These are phyloP conservation scores for Pachliopta kotzebuea DNA, from an alignment of 2,888 invertebrate genomes.

Conservation along the genomic window DNA sequence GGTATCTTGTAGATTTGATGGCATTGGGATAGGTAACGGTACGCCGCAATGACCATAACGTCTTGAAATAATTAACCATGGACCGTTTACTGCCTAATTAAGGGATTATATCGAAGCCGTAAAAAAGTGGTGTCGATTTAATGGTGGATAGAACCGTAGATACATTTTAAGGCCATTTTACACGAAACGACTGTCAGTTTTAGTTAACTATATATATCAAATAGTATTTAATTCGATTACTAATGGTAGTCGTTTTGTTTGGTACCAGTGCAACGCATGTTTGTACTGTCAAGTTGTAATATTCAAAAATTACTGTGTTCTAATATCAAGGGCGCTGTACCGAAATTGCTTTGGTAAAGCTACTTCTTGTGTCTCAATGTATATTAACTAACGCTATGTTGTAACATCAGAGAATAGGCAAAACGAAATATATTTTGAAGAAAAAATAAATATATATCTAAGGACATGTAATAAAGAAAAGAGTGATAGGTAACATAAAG, in stretches of 20 bases:
- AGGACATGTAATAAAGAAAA: no score
- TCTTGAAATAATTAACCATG: slow-evolving; percentile 10
- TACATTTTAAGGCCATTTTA: not conserved
- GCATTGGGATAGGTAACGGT: not conserved
- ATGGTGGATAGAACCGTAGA: slow-evolving; percentile 7
- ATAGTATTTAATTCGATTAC: not conserved
- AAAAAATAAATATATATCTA: no score
- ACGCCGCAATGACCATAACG: not conserved
- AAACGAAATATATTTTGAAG: no score
- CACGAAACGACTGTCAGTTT: not conserved
- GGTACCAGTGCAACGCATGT: no score
- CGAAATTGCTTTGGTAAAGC: no score
- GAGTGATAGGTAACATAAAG: no score
- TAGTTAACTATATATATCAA: not conserved
- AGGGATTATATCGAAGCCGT: slow-evolving; percentile 10
- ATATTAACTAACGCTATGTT: no score
- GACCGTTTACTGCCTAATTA: slow-evolving; percentile 22
- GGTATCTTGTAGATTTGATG: not conserved
- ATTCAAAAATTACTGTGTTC: no score
- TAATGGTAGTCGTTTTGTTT: not conserved
- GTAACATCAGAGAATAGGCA: no score
- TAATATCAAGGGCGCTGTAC: no score
- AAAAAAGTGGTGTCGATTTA: slow-evolving; percentile 9
- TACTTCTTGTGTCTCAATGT: no score
- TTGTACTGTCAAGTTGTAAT: no score